Base-by-base conservation (phyloP, 2,888 invertebrate genomes). In the Standfussiana lucernea region DNA sequence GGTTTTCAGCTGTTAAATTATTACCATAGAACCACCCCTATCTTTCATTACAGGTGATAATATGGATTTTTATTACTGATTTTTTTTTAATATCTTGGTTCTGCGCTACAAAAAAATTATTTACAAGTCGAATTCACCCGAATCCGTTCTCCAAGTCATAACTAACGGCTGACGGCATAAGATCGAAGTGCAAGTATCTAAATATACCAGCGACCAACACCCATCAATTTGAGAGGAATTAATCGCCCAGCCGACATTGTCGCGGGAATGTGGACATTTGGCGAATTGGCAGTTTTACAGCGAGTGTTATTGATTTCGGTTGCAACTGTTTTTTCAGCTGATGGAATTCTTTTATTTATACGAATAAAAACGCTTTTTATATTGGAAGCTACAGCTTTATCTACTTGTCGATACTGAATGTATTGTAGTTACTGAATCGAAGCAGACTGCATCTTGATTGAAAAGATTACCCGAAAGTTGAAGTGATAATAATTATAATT, bases 151-250 rank as follows among this genome's bases (percentile, higher is more conserved):
- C 45, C 35, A 56, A 68, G 71, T 77, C 73, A 79, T 85, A 77
- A 76, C 74, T 75, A 77, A 83, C 77, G 18, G 32, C n/a, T 47
- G 70, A 68, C 72, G 32, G 42, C 24, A 59, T 50, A 28, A 69
- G 83, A 83, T 86, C 73, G 86, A 78, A 84, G 75, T 83, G 75
- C 83, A 86, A 77, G 45, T 37, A 40, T 86, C 78, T 84, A 86
- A 83, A 86, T 75, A 86, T 70, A 77, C 65, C 42, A 35, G n/a
- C 28, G 50, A 73, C 69, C 66, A 76, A 79, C 61, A 73, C n/a
- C 62, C 72, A 80, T 75, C 74, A 84, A 84, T 87, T 80, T 65
- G 11, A 66, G 67, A 82, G 64, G 72, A 82, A 83, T 76, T 85
- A 83, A 73, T 83, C 76, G 82, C 32, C 72, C 67, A 61, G 32